A percentile compares a stretch with the other conserved stretches of the same genome.
These are phyloP conservation scores for Epizoanthus scotinus DNA, from an alignment of 92 coral and sea anemone genomes.

Conservation along the genomic window DNA sequence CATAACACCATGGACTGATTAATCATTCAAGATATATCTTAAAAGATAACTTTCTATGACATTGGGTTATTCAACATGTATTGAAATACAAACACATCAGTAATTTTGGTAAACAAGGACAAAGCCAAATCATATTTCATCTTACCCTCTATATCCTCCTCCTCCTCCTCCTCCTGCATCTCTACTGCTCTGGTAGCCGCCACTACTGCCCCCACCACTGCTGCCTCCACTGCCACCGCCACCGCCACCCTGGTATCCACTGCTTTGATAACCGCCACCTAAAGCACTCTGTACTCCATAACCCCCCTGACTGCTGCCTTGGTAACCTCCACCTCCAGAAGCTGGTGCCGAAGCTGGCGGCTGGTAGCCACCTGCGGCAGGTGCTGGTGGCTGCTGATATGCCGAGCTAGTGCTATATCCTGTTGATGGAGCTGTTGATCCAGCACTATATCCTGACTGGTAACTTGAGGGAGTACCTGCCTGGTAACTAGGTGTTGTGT, in stretches of 20 bases:
- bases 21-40: too few relatives aligned
- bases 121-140: not conserved
- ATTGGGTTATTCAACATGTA: not conserved
- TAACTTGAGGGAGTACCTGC: slow-evolving; percentile 15
- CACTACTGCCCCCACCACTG: slow-evolving; percentile 28
- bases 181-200: slow-evolving; percentile 35
- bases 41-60: not conserved
- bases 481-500: slow-evolving; percentile 22
- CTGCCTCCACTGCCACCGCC: slow-evolving; percentile 21
- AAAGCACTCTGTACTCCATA: too few relatives aligned
- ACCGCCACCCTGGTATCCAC: slow-evolving; percentile 35
- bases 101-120: too few relatives aligned
- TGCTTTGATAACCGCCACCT: slow-evolving; percentile 36
- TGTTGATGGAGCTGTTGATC: slow-evolving; percentile 20
- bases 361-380: slow-evolving; percentile 7
- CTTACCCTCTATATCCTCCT: slow-evolving; percentile 43
- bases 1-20: too few relatives aligned
- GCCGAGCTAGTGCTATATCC: slow-evolving; percentile 11
- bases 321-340: slow-evolving; percentile 23
- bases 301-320: too few relatives aligned
- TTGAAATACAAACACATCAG: not conserved
- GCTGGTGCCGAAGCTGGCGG: not conserved
- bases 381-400: slow-evolving; percentile 4
- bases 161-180: not conserved
- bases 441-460: slow-evolving; percentile 21